These are phyloP conservation scores for Opisthograptis luteolata DNA, from an alignment of 2,888 invertebrate species.

Conservation along the genomic window DNA sequence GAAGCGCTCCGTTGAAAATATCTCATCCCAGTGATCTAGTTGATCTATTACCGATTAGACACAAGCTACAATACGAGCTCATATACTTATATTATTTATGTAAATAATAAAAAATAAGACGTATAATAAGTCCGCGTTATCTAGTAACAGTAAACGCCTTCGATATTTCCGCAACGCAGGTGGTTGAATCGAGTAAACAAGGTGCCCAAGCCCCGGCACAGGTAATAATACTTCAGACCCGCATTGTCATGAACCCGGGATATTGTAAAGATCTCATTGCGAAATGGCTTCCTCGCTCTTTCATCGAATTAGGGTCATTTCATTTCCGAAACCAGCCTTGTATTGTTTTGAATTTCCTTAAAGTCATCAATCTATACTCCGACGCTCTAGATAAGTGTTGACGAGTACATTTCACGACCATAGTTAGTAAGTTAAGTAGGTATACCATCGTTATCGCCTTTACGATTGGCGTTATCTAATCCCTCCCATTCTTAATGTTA, in stretches of 20 bases:
- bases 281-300: slow-evolving; percentile 21
- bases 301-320: slow-evolving; percentile 2
- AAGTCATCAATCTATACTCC: not conserved
- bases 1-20: too few relatives aligned
- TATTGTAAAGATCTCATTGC: not conserved
- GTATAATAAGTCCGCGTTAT: not conserved
- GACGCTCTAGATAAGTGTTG: not conserved
- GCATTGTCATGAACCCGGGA: not conserved
- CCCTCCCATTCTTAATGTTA: slow-evolving; percentile 40
- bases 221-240: not conserved
- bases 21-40: too few relatives aligned
- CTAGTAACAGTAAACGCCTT: not conserved
- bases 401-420: not conserved
- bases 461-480: slow-evolving; percentile 42
- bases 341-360: not conserved
- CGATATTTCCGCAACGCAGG: not conserved
- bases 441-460: slow-evolving; percentile 14
- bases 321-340: slow-evolving; percentile 9
- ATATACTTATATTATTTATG: too few relatives aligned
- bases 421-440: slow-evolving; percentile 10
- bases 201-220: not conserved
- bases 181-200: not conserved
- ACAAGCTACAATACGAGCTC: too few relatives aligned
- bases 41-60: too few relatives aligned
- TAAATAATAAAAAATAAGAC: not conserved